These are phyloP conservation scores for Apostichopus parvimensis DNA, from an alignment of 35 echinoderm and acorn worm species.

Conservation along the genomic window DNA sequence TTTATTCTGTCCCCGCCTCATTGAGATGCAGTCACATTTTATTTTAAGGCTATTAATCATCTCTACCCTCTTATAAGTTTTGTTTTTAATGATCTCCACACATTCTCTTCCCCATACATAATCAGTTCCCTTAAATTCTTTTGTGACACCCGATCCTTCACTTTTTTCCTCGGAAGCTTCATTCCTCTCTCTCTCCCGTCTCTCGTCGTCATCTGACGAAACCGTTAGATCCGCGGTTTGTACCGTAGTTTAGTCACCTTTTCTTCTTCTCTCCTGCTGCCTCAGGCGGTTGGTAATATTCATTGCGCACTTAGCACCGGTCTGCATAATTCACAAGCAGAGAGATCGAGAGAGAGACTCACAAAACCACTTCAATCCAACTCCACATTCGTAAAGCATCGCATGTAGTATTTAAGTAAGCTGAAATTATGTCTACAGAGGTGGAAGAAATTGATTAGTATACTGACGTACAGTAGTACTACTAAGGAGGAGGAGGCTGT, in stretches of 20 bases:
- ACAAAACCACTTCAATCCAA: slow-evolving; percentile 14
- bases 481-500: neutral
- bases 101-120: neutral
- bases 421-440: slow-evolving; percentile 53
- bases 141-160: neutral
- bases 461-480: neutral
- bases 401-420: neutral
- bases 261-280: neutral
- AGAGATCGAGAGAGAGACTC: neutral
- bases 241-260: neutral
- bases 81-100: neutral
- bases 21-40: neutral
- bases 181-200: neutral
- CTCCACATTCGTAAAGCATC: neutral
- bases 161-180: neutral
- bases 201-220: neutral
- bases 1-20: neutral
- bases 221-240: neutral
- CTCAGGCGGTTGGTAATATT: slow-evolving; percentile 36
- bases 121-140: neutral
- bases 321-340: slow-evolving; percentile 5
- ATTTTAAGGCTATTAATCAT: neutral
- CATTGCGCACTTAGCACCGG: slow-evolving; percentile 11
- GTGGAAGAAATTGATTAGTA: slow-evolving; percentile 47
- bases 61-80: neutral